Evolutionary conservation across 2,113 vertebrate genomes (phyloP).

Genomic region (Hippolais icterina): DNA sequence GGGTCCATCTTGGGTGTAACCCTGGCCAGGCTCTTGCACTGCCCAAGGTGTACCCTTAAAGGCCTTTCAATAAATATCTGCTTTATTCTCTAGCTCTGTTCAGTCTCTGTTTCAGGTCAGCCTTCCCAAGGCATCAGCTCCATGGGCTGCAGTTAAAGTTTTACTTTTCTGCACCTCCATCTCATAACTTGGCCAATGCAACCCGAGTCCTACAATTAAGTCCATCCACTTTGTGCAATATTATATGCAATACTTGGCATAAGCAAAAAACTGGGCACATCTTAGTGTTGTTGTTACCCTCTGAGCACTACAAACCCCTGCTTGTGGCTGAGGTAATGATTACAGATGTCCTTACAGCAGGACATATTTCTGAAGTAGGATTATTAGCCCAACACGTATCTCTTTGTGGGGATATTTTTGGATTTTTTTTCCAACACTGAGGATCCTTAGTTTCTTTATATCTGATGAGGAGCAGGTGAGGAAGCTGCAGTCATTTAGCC

Average conservation of each 20-base stretch:
- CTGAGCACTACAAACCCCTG: not conserved
- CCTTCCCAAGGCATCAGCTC: not conserved
- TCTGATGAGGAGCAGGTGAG: not conserved
- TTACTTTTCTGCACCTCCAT: not conserved
- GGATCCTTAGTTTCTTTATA: not conserved
- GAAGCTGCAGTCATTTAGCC: not conserved
- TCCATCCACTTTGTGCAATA: not conserved
- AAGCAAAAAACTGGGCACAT: not conserved
- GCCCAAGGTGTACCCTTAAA: not conserved
- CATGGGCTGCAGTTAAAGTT: not conserved
- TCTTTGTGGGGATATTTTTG: not conserved
- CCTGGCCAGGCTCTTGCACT: not conserved
- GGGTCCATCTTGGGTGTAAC: not conserved
- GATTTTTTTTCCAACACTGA: not conserved
- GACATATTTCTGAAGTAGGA: not conserved
- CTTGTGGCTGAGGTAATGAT: not conserved
- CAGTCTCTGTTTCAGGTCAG: not conserved
- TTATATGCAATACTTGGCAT: not conserved
- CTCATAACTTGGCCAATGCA: fast-evolving
- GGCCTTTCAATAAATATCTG: not conserved
- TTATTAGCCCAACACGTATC: not conserved
- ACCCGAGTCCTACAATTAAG: not conserved
- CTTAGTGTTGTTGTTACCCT: fast-evolving
- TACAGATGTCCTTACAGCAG: not conserved
- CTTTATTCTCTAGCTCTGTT: not conserved